Evolutionary conservation across 2,888 invertebrate species (phyloP).

Genomic region (Saturnia pavonia): DNA sequence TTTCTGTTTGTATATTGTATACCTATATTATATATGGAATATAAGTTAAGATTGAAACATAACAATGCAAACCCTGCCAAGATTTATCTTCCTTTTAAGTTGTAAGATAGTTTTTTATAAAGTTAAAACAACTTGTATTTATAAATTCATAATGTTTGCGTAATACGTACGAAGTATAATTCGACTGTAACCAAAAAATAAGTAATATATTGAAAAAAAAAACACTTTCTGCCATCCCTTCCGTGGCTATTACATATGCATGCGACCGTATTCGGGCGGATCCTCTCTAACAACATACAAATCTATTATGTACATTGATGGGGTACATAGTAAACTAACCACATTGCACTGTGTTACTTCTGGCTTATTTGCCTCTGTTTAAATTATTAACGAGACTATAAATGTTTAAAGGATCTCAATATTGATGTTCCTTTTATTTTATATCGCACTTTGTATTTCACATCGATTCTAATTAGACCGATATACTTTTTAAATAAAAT

Average conservation of each 20-base stretch:
- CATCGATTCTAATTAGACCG: background rate
- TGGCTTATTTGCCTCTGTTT: conserved; percentile 10
- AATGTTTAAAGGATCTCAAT: background rate
- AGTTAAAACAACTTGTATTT: no score
- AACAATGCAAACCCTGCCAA: no score
- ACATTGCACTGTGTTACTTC: conserved; percentile 6
- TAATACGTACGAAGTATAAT: background rate
- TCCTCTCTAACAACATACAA: conserved; percentile 25
- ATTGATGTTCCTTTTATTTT: background rate
- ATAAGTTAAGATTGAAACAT: no score
- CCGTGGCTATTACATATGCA: conserved; percentile 30
- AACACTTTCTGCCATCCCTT: conserved; percentile 25
- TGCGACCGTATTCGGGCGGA: conserved; percentile 27
- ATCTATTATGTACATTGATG: conserved; percentile 25
- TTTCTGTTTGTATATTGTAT: no score
- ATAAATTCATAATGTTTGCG: no score
- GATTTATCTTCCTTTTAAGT: no score
- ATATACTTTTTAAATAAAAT: background rate
- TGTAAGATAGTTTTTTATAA: no score
- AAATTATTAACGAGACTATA: conserved; percentile 10
- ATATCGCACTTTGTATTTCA: background rate
- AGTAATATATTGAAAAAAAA: conserved; percentile 35
- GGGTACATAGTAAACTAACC: conserved; percentile 17
- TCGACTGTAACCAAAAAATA: conserved; percentile 16
- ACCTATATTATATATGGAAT: no score